Evolutionary conservation across 2,113 vertebrate genomes (phyloP), one percentile per base, ranked within the genome.

Genomic region (Rhabdomys dilectus): DNA sequence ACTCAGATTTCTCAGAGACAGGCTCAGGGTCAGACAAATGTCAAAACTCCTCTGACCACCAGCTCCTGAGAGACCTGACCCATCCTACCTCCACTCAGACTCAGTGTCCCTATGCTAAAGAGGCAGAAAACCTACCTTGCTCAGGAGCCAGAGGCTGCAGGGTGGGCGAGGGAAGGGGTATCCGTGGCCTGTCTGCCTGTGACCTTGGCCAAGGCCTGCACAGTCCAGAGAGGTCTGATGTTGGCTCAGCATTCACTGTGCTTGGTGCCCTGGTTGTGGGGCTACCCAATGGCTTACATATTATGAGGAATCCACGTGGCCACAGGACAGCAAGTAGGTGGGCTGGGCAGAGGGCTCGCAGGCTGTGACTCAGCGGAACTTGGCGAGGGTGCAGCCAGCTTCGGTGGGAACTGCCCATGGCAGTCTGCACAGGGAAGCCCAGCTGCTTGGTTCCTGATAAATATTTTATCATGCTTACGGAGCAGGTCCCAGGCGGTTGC

Each of bases 391-490:
- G 53, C 51, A 31, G 91, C 75, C 42, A 11, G 77, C 42, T 1
- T 2, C 10, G 82, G 73, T 24, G 48, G 82, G 70, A 58, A 80
- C 80, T n/a, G 68, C 88, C 78, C 7, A 6, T 34, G 3, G n/a
- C 26, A 1, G 24, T 53, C 85, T 45, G 1, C 0, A 68, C 81
- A 31, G 94, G 96, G 91, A 76, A 81, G 76, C 86, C 95, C 53
- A 6, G 89, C 93, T 42, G 81, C 53, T 0, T 0, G 70, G 9
- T 24, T 58, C 29, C 51, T 64, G 93, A 94, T 96, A 56, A 97
- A 97, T 97, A 96, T 95, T 98, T 97, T 82, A 97, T 97, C 82
- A 11, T 31, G 70, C 75, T 96, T 88, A 8, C 13, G 36, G 51
- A 91, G 51, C 42, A 22, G 96, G 51, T 73, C 96, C 89, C 73